Evolutionary conservation across 30 jellyfish, hydroid and myxozoan species (phyloP).

Genomic region (Rhopilema esculentum): DNA sequence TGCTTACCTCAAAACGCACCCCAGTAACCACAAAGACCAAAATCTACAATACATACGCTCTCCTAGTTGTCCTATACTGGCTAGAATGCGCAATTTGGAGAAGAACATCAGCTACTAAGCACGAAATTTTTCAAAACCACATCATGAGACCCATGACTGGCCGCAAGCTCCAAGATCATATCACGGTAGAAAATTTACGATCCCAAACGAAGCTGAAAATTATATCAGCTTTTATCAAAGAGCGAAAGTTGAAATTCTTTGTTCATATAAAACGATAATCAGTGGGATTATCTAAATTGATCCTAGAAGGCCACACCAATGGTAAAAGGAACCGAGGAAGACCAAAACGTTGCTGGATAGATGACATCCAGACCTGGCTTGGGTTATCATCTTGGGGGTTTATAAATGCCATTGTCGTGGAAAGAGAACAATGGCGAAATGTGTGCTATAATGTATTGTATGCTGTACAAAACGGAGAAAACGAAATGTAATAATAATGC

Average conservation of each 20-base stretch:
- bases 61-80: constrained; percentile 18
- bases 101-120: constrained; percentile 9
- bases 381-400: background rate
- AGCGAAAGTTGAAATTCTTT: background rate
- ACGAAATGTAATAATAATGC: constrained; percentile 1
- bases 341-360: background rate
- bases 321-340: constrained; percentile 14
- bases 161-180: constrained; percentile 14
- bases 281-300: constrained; percentile 25
- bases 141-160: constrained; percentile 8
- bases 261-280: background rate
- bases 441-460: background rate
- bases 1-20: constrained; percentile 22
- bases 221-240: constrained; percentile 10
- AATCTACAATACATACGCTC: constrained; percentile 5
- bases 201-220: constrained; percentile 8
- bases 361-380: too few species aligned
- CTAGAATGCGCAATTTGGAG: constrained; percentile 15
- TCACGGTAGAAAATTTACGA: constrained; percentile 14
- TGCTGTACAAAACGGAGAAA: background rate
- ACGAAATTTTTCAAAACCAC: constrained; percentile 3
- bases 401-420: constrained; percentile 1
- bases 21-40: constrained; percentile 20
- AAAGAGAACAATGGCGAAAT: background rate
- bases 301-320: background rate